Evolutionary conservation across 2,113 vertebrate genomes (phyloP), one percentile per base, ranked within the genome.

Genomic region (Glareola pratincola): DNA sequence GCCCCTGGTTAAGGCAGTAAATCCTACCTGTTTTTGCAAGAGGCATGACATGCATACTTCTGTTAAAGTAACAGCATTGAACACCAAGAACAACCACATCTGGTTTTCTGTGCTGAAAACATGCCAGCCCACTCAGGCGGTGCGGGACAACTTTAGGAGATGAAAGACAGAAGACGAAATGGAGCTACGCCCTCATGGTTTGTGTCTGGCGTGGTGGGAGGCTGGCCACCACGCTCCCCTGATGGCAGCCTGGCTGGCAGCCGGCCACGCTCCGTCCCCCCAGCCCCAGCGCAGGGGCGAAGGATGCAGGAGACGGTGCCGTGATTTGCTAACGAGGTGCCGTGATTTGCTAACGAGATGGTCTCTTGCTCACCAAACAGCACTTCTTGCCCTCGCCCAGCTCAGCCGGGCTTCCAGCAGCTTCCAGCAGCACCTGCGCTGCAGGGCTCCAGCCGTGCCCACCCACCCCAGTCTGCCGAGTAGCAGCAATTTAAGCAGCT

Each of bases 111-210:
- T 8, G 68, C 68, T 90, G 83, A 74, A 37, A 86, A 63, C n/a
- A 4, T 1, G 15, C 64, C 73, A 75, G 69, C 51, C 19, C 36
- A 10, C 48, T 64, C 36, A n/a, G 53, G 80, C 56, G 39, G 13
- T 1, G 20, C 4, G 22, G 45, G 66, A n/a, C 62, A 64, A 20
- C 41, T 75, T 60, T 27, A 68, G 73, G 39, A 90, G 71, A 32
- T 16, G 51, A 81, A 94, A 67, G 80, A 63, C 59, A 41, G 8
- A 23, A n/a, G 43, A 24, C 15, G 30, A 88, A 36, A 23, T 0
- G 0, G 47, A 63, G 66, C 20, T 56, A 22, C 1, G 0, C 30
- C 50, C 73, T 53, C 0, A 4, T 8, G 64, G 7, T 76, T 4
- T 30, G 45, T 66, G 9, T 7, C 57, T 27, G 51, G 51, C 14